phyloP scores from a whole-genome alignment of 64 coral and sea anemone species.

The Montipora efflorescens region DNA sequence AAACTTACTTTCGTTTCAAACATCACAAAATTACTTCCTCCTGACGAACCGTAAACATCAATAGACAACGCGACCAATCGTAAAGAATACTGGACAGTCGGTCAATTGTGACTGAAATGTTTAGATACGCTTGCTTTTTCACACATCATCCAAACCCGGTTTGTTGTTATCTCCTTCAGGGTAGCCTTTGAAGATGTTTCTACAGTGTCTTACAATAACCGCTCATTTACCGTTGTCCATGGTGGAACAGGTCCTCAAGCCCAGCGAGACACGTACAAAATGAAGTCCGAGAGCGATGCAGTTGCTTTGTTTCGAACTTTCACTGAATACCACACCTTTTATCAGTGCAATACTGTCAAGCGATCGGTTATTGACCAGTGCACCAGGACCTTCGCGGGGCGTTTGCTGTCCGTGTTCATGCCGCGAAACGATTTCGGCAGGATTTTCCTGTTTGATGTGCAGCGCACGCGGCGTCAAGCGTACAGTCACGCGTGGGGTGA shows the following conservation, averaged over 20 bases:
- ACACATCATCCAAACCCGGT: too few species aligned
- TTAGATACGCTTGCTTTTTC: neutral
- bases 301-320: constrained; percentile 95
- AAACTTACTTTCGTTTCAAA: too few species aligned
- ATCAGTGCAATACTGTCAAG: constrained; percentile 96
- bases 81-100: too few species aligned
- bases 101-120: too few species aligned
- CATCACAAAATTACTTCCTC: too few species aligned
- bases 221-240: constrained; percentile 94
- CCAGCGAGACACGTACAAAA: constrained; percentile 92
- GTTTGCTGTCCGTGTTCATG: constrained; percentile 76
- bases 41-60: too few species aligned
- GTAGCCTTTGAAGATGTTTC: constrained; percentile 97
- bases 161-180: constrained; percentile 38
- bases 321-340: constrained; percentile 99
- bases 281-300: constrained; percentile 90
- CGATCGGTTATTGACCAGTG: constrained; percentile 97
- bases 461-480: constrained; percentile 91
- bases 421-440: constrained; percentile 82
- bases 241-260: constrained; percentile 78
- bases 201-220: constrained; percentile 96
- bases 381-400: constrained; percentile 87
- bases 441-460: constrained; percentile 94
- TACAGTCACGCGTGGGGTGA: constrained; percentile 97
- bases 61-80: too few species aligned